These are phyloP conservation scores for Macroramphosus scolopax DNA, from an alignment of 2,797 vertebrate species.

Conservation along the genomic window DNA sequence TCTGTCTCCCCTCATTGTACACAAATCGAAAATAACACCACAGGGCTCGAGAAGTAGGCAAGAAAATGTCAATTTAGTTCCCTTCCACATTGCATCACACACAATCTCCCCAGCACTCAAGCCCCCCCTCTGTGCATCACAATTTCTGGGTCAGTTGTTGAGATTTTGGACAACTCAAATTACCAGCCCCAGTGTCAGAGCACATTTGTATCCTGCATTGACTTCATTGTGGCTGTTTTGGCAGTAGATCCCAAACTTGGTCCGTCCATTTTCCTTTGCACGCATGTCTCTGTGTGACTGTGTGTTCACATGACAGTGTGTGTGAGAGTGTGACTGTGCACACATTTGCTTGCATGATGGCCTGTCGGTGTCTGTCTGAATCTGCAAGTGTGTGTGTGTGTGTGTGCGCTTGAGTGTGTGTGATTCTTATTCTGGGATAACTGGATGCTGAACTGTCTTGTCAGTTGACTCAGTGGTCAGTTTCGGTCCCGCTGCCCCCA, in stretches of 20 bases:
- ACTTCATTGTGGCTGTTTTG: constrained; percentile 44
- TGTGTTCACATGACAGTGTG: constrained; percentile 20
- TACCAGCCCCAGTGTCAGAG: constrained; percentile 65
- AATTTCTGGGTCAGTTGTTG: constrained; percentile 77
- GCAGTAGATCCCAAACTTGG: constrained; percentile 25
- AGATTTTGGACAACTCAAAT: constrained; percentile 69
- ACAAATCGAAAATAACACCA: constrained; percentile 18
- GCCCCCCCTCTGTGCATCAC: constrained; percentile 33
- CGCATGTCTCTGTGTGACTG: constrained; percentile 31
- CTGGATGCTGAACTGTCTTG: constrained; percentile 70
- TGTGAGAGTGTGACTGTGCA: constrained; percentile 13
- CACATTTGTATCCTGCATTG: constrained; percentile 60
- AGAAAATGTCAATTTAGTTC: constrained; percentile 58
- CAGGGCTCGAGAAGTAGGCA: constrained; percentile 33
- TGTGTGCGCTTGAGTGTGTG: constrained; percentile 14
- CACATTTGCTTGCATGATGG: constrained; percentile 23
- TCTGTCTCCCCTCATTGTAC: constrained; percentile 27
- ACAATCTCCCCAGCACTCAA: constrained; percentile 20
- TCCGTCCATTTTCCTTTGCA: constrained; percentile 45
- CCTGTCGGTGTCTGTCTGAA: constrained; percentile 27
- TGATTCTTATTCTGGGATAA: constrained; percentile 40
- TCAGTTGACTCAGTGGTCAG: constrained; percentile 78
- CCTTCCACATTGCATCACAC: constrained; percentile 51
- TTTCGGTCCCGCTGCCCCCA: constrained; percentile 64
- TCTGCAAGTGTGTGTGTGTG: constrained; percentile 16